phyloP scores from a whole-genome alignment of 1,140 invertebrate species.

The Apis laboriosa region DNA sequence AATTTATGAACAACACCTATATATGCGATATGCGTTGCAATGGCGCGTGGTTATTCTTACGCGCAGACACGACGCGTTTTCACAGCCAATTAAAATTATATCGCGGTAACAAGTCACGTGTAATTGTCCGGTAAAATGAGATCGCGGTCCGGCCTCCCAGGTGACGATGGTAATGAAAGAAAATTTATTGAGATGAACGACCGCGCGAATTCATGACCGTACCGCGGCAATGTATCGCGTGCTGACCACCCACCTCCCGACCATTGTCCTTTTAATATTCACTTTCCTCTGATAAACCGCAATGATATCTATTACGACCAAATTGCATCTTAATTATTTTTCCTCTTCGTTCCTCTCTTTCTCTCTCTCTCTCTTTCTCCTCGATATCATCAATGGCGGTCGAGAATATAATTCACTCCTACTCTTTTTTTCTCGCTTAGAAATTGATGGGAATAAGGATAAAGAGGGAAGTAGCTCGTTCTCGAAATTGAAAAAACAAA shows the following conservation, averaged over 20 bases:
- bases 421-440: too few relatives aligned
- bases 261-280: not conserved
- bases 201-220: slow-evolving; percentile 12
- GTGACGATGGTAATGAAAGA: slow-evolving; percentile 52
- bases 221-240: slow-evolving; percentile 1
- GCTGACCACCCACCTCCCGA: not conserved
- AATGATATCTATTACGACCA: not conserved
- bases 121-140: slow-evolving; percentile 55
- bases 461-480: too few relatives aligned
- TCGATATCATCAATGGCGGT: not conserved
- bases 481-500: too few relatives aligned
- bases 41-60: slow-evolving; percentile 27
- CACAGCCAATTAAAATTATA: slow-evolving; percentile 62
- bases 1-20: slow-evolving; percentile 36
- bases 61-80: slow-evolving; percentile 11
- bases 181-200: slow-evolving; percentile 61
- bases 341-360: too few relatives aligned
- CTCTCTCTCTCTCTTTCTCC: not conserved
- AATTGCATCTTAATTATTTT: not conserved
- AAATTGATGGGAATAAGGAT: too few relatives aligned
- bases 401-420: not conserved
- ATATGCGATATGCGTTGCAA: not conserved
- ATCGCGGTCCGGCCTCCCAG: slow-evolving; percentile 9
- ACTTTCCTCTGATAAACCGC: not conserved
- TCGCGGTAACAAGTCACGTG: slow-evolving; percentile 44